A percentile compares a stretch with the other conserved stretches of the same genome.
These are phyloP conservation scores for Pelusios castaneus DNA, from an alignment of 2,113 vertebrate genomes.

Conservation along the genomic window DNA sequence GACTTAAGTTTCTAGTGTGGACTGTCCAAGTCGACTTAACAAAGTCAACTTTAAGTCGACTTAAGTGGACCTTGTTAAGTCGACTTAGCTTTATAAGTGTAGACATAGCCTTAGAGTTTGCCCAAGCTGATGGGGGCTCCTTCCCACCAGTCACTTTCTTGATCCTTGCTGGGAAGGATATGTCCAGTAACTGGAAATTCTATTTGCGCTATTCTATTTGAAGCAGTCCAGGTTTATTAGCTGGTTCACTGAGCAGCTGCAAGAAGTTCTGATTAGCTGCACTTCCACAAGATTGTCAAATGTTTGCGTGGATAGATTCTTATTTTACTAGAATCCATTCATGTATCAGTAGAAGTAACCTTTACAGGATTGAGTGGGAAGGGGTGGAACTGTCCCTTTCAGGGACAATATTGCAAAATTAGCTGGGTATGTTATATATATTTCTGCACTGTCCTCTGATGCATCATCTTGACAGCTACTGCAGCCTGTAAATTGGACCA, in stretches of 20 bases:
- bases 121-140: neutral
- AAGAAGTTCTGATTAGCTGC: neutral
- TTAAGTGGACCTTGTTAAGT: no score
- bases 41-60: no score
- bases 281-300: neutral
- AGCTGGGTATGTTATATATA: neutral
- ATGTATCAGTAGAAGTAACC: neutral
- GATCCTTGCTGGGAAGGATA: neutral
- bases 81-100: no score
- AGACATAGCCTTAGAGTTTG: neutral
- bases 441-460: neutral
- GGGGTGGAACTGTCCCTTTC: neutral
- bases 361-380: neutral
- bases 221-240: neutral
- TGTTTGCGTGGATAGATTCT: neutral
- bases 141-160: neutral
- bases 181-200: neutral
- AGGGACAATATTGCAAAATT: conserved; percentile 1
- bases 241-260: conserved; percentile 7
- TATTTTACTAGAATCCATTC: neutral
- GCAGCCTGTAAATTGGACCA: neutral
- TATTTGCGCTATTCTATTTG: neutral
- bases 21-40: no score
- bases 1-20: no score
- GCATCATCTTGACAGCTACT: neutral